Conservation (phyloP, 2,888 invertebrate genomes). For the Rotaria macrura region DNA sequence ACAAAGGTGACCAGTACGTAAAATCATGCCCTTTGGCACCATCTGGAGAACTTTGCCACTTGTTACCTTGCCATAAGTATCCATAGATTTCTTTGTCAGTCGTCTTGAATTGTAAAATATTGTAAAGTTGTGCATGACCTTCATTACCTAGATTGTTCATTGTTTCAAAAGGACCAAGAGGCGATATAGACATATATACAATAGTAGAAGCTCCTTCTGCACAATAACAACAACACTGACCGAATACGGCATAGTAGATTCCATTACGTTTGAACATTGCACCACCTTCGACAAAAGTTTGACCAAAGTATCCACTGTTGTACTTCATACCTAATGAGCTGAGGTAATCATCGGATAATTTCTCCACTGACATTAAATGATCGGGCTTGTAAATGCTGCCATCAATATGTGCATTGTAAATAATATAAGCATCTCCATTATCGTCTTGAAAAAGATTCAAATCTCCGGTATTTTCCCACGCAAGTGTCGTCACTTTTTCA, state of each 20-base stretch:
- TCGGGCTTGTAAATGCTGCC: neutral
- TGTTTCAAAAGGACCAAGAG: neutral
- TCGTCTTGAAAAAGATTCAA: neutral
- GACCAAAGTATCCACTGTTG: neutral
- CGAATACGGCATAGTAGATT: neutral
- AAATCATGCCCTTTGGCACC: neutral
- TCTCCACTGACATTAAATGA: neutral
- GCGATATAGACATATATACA: neutral
- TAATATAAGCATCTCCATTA: neutral
- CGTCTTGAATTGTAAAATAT: neutral
- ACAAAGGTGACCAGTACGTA: neutral
- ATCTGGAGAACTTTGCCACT: neutral
- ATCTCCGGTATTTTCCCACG: neutral
- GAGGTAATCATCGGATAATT: neutral
- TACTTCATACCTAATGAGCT: neutral
- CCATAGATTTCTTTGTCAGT: neutral
- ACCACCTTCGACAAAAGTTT: neutral
- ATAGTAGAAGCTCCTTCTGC: neutral
- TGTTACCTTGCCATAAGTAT: neutral
- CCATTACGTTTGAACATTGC: neutral
- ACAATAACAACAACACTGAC: neutral
- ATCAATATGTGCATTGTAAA: neutral
- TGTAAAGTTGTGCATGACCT: neutral
- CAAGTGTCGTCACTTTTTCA: neutral
- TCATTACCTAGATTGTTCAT: neutral